phyloP scores from a whole-genome alignment of 1,140 invertebrate species.

The Psilanteris sp. region DNA sequence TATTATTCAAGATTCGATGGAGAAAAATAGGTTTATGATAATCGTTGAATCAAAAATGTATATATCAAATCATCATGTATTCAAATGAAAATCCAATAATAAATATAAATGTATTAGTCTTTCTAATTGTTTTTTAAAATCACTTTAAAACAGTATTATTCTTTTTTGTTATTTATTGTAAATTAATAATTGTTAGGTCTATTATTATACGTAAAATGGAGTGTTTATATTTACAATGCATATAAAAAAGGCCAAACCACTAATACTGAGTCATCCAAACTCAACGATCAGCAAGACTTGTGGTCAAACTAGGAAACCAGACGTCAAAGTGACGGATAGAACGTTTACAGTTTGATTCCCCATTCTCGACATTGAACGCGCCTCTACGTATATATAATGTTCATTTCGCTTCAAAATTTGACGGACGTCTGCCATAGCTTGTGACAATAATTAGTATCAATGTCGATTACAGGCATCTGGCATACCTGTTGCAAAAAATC shows the following conservation, averaged over 20 bases:
- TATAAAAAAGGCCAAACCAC: no score
- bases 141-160: no score
- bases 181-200: no score
- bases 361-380: conserved; percentile 4
- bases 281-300: conserved; percentile 15
- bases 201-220: no score
- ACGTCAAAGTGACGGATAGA: conserved; percentile 28
- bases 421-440: conserved; percentile 47
- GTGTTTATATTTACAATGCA: no score
- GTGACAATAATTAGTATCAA: conserved; percentile 56
- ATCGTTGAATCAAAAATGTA: no score
- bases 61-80: no score
- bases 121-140: no score
- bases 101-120: no score
- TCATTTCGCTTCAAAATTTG: conserved; percentile 51
- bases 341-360: conserved; percentile 17
- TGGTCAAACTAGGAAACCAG: conserved; percentile 14
- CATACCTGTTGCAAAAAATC: conserved; percentile 65
- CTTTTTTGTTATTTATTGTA: no score
- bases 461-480: conserved; percentile 58
- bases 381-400: conserved; percentile 10
- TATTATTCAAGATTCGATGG: background rate
- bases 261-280: background rate
- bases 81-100: no score
- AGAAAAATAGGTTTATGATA: no score